Base-by-base conservation (phyloP, 2,888 invertebrate species). In the Halocaridina rubra region DNA sequence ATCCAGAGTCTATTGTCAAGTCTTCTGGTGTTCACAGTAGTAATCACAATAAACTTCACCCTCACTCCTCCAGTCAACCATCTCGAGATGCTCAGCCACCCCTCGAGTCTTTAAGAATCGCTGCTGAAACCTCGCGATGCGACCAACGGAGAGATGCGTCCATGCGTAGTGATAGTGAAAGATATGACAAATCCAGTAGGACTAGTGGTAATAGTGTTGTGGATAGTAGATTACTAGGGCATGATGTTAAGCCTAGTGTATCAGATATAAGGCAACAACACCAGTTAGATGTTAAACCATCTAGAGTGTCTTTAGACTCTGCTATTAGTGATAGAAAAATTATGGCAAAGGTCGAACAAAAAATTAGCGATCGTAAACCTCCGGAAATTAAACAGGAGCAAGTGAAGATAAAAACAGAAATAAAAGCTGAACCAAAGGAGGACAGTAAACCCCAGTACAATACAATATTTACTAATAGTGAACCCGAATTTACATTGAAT, bases 381-480 rank as follows among this genome's bases (percentile, higher is more conserved):
- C 82, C 82, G 39, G 82, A 82, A 61, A 57, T 71, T 39, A 82
- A 82, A 71, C 78, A 61, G 61, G 82, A 82, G 78, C 82, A 39
- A 64, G 74, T 80, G 71, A 80, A 85, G 61, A 57, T 81, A 46
- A 81, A 81, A 67, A 32, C 76, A 22, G 76, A 72, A 32, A 29
- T 72, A 19, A 84, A 84, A 72, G 16, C 57, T n/a, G 84, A 86
- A 53, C 67, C 77, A 19, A 88, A 86, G 75, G 86, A 88, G 53
- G 88, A 88, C 22, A 53, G 67, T 5, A 84, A 84, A 61, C 64
- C 75, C 29, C 77, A 84, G 80, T 75, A 79, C 71, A 84, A 86
- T 64, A 87, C 80, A 77, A 84, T 86, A 61, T 86, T 86, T 71
- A 80, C 77, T 64, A 80, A 84, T 76, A 81, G 81, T 87, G 81